These are phyloP conservation scores for Epinotia brunnichana DNA, from an alignment of 2,888 invertebrate species.

Conservation along the genomic window DNA sequence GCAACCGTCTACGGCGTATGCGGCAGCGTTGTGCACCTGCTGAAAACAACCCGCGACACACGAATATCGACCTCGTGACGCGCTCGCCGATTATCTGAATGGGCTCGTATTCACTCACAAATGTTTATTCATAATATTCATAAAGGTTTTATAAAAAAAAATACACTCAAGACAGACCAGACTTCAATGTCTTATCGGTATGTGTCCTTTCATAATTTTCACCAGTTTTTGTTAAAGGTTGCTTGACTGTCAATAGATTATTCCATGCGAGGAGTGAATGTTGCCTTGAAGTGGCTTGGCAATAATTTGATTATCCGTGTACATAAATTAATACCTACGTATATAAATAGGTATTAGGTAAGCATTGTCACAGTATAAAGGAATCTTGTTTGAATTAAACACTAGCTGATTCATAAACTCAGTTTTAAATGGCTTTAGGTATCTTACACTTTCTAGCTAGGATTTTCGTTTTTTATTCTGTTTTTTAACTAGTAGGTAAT, in stretches of 20 bases:
- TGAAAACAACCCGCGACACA: conserved; percentile 36
- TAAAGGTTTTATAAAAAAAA: not conserved
- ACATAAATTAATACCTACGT: conserved; percentile 7
- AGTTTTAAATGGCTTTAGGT: too few species aligned
- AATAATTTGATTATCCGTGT: conserved; percentile 33
- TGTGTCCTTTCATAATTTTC: not conserved
- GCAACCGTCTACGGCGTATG: conserved; percentile 60
- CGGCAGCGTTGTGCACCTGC: conserved; percentile 42
- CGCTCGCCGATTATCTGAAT: conserved; percentile 25
- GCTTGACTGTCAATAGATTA: conserved; percentile 12
- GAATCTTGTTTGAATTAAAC: not conserved
- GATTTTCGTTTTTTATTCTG: not conserved
- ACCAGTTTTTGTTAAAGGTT: conserved; percentile 2
- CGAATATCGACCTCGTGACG: conserved; percentile 29
- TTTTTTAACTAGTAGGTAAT: not conserved
- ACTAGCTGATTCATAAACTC: not conserved
- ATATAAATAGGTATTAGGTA: not conserved
- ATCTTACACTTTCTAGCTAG: too few species aligned
- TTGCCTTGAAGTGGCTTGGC: conserved; percentile 38
- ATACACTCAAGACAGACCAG: not conserved
- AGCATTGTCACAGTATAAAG: not conserved
- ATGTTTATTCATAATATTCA: not conserved
- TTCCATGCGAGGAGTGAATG: conserved; percentile 17
- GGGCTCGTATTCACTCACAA: conserved; percentile 20
- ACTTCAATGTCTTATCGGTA: not conserved